Conservation (phyloP, 2,113 vertebrate species). For the Plectropomus leopardus region DNA sequence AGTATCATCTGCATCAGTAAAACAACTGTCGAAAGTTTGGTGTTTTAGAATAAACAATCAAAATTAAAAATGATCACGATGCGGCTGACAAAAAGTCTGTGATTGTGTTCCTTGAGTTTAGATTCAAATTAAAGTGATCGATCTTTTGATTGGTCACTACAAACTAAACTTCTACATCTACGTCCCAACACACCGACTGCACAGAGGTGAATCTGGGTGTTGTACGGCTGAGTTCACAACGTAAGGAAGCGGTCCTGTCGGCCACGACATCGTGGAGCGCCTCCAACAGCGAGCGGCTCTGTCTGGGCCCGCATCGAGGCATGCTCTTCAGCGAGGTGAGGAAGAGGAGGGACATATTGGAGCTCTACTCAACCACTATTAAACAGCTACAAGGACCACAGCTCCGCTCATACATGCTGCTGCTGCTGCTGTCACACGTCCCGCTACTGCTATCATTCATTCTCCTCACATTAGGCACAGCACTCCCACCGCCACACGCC, state of each 20-base stretch:
- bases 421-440: slow-evolving; percentile 51
- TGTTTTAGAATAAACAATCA: background rate
- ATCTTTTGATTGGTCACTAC: background rate
- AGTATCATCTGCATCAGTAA: background rate
- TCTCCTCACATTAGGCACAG: slow-evolving; percentile 35
- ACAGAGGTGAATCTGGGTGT: slow-evolving; percentile 67
- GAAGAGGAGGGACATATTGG: slow-evolving; percentile 76
- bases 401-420: slow-evolving; percentile 69
- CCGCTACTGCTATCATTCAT: slow-evolving; percentile 56
- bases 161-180: slow-evolving; percentile 61
- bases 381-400: slow-evolving; percentile 82
- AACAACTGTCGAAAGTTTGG: background rate
- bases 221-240: slow-evolving; percentile 45
- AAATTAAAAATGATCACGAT: background rate
- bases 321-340: slow-evolving; percentile 74
- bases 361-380: slow-evolving; percentile 81
- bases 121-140: background rate
- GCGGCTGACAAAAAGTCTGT: background rate
- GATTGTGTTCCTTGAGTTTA: background rate
- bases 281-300: slow-evolving; percentile 83
- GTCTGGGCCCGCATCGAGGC: slow-evolving; percentile 67
- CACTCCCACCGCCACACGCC: slow-evolving; percentile 59
- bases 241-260: slow-evolving; percentile 77
- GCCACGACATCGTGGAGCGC: slow-evolving; percentile 82
- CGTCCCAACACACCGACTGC: slow-evolving; percentile 77